phyloP scores from a whole-genome alignment of 1,140 invertebrate species.

The Anoplolepis gracilipes region DNA sequence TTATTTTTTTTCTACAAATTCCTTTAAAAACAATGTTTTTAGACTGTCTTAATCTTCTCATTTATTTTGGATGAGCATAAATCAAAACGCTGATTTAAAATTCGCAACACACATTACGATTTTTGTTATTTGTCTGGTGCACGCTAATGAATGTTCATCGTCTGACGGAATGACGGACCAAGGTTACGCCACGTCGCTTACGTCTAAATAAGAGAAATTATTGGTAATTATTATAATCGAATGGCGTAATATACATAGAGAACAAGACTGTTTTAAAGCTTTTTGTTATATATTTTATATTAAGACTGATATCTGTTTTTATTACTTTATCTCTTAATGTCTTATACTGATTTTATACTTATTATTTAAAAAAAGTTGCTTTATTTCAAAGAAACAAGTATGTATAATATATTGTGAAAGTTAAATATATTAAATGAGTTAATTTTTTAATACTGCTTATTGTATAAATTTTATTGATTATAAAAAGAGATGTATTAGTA shows the following conservation, averaged over 20 bases:
- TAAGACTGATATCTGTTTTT: too few species aligned
- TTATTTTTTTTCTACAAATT: conserved; percentile 29
- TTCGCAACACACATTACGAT: neutral
- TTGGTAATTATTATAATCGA: conserved; percentile 77
- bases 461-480: neutral
- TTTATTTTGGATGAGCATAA: conserved; percentile 27
- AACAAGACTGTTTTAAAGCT: neutral
- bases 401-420: neutral
- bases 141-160: conserved; percentile 26
- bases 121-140: conserved; percentile 36
- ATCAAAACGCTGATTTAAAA: conserved; percentile 14
- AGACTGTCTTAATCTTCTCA: neutral
- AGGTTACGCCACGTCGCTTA: conserved; percentile 68
- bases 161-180: conserved; percentile 59
- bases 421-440: neutral
- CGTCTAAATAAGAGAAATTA: conserved; percentile 74
- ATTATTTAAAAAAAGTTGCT: neutral
- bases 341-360: neutral
- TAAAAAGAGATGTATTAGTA: neutral
- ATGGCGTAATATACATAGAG: conserved; percentile 42
- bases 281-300: neutral
- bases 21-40: neutral
- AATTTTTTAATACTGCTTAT: neutral
- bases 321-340: neutral
- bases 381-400: neutral